These are phyloP conservation scores for Eupithecia subfuscata DNA, from an alignment of 2,888 invertebrate species.

Conservation along the genomic window DNA sequence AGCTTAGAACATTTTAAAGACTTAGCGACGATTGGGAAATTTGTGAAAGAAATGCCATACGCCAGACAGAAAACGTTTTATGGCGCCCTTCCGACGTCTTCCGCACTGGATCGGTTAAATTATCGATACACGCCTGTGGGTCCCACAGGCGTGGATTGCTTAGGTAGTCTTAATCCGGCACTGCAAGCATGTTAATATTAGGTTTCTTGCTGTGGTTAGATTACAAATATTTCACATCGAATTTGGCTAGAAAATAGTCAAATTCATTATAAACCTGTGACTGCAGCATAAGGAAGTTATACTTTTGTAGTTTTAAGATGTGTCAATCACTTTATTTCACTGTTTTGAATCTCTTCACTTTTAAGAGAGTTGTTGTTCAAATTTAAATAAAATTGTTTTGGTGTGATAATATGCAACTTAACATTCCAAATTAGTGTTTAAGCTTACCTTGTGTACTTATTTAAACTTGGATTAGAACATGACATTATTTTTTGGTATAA, in stretches of 20 bases:
- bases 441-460: constrained; percentile 7
- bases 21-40: too few species aligned
- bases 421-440: constrained; percentile 20
- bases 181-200: not conserved
- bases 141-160: too few species aligned
- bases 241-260: not conserved
- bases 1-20: too few species aligned
- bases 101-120: too few species aligned
- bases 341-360: constrained; percentile 25
- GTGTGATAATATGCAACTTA: constrained; percentile 13
- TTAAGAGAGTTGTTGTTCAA: not conserved
- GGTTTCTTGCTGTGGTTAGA: not conserved
- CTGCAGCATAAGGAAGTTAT: constrained; percentile 5
- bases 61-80: too few species aligned
- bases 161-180: too few species aligned
- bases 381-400: not conserved
- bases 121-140: too few species aligned
- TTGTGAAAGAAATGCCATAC: too few species aligned
- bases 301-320: constrained; percentile 13
- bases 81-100: too few species aligned
- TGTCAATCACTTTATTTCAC: constrained; percentile 23
- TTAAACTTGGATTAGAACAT: not conserved
- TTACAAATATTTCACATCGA: not conserved
- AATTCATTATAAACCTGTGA: not conserved
- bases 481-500: not conserved